Evolutionary conservation across 2,888 invertebrate species (phyloP).

Genomic region (Agelastica alni): DNA sequence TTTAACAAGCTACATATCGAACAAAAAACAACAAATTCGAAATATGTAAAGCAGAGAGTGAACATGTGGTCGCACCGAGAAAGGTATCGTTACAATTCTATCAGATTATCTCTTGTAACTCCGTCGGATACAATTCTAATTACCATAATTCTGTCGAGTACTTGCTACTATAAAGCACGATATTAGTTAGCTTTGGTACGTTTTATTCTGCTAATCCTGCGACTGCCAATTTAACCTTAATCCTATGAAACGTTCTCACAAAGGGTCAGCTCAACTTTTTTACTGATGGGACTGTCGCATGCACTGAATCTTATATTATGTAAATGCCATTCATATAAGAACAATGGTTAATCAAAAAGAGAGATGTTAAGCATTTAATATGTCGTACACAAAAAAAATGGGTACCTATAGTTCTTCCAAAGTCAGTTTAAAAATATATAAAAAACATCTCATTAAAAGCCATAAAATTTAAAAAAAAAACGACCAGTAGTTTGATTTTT

Average conservation of each 20-base stretch:
- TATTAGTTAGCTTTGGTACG: constrained; percentile 46
- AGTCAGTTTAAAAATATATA: too few relatives aligned
- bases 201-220: constrained; percentile 32
- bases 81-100: constrained; percentile 24
- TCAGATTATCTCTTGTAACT: constrained; percentile 40
- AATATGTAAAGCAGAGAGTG: constrained; percentile 20
- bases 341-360: too few relatives aligned
- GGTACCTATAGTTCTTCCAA: too few relatives aligned
- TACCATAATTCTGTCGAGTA: constrained; percentile 41
- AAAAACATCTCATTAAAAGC: too few relatives aligned
- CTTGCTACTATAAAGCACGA: constrained; percentile 41
- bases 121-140: constrained; percentile 40
- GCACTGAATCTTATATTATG: too few relatives aligned
- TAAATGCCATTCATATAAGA: too few relatives aligned
- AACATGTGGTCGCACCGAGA: not conserved
- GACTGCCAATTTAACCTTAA: constrained; percentile 20
- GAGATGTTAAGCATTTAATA: too few relatives aligned
- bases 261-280: too few relatives aligned
- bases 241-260: constrained; percentile 14
- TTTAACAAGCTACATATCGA: not conserved
- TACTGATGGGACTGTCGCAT: too few relatives aligned
- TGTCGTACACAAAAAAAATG: too few relatives aligned
- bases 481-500: too few relatives aligned
- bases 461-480: too few relatives aligned
- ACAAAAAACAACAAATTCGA: constrained; percentile 3